These are phyloP conservation scores for Epinotia bilunana DNA, from an alignment of 2,888 invertebrate genomes.

Conservation along the genomic window DNA sequence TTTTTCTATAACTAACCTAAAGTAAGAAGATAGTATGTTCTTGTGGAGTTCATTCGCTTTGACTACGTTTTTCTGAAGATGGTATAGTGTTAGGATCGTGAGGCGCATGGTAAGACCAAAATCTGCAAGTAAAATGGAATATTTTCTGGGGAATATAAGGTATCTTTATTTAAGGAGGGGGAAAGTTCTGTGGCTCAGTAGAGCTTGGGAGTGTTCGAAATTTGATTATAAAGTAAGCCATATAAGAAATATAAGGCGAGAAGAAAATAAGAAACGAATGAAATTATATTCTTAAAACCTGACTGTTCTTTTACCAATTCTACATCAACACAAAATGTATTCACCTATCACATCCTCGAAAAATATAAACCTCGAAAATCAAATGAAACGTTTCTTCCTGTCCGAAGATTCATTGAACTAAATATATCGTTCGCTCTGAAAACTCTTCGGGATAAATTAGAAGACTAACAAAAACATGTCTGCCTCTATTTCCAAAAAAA, in stretches of 20 bases:
- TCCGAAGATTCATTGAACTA: too few species aligned
- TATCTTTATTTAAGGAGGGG: constrained; percentile 17
- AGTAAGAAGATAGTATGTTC: constrained; percentile 1
- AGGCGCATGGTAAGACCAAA: constrained; percentile 17
- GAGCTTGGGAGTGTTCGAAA: not conserved
- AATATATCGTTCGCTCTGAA: too few species aligned
- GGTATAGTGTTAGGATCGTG: constrained; percentile 4
- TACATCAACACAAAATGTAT: too few species aligned
- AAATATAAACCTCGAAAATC: too few species aligned
- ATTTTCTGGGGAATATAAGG: constrained; percentile 19
- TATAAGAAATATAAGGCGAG: not conserved
- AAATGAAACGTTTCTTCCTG: too few species aligned
- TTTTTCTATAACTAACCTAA: not conserved
- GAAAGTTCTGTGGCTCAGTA: constrained; percentile 8
- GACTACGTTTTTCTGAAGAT: not conserved
- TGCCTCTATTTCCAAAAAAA: too few species aligned
- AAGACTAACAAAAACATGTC: too few species aligned
- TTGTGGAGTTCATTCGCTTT: not conserved
- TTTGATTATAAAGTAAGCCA: constrained; percentile 21
- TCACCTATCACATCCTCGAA: too few species aligned
- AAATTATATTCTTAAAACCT: too few species aligned
- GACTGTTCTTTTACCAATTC: too few species aligned
- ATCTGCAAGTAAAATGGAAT: constrained; percentile 35
- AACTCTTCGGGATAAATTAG: too few species aligned
- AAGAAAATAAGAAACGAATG: too few species aligned